Percentiles rank a stretch among this genome's conserved stretches.
Evolutionary conservation across 2,888 invertebrate genomes (phyloP).

Genomic region (Lucinisca nassula): DNA sequence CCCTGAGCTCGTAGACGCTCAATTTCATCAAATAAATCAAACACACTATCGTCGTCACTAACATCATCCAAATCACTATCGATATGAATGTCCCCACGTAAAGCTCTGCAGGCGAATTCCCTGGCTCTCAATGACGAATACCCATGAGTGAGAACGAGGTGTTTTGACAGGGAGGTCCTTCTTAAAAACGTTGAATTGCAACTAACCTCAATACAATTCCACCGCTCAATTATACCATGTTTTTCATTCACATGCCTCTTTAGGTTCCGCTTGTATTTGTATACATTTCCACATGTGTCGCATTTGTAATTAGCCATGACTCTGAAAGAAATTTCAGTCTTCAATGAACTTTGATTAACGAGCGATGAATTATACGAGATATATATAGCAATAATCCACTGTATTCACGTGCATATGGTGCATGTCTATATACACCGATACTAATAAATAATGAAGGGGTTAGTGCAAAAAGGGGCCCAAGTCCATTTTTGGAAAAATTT

Average conservation of each 20-base stretch:
- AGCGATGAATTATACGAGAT: no score
- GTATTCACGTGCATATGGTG: not conserved
- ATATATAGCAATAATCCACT: not conserved
- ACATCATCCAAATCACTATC: not conserved
- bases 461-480: no score
- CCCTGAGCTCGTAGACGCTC: not conserved
- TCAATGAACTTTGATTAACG: no score
- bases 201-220: not conserved
- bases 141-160: not conserved
- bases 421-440: not conserved
- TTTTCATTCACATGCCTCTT: not conserved
- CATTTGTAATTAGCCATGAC: no score
- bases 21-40: conserved; percentile 4
- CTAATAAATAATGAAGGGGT: no score
- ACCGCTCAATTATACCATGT: not conserved
- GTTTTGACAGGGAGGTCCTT: not conserved
- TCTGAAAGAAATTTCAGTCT: not conserved
- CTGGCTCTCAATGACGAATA: not conserved
- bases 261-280: not conserved
- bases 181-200: not conserved
- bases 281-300: not conserved
- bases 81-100: not conserved
- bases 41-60: not conserved
- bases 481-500: no score
- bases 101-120: not conserved